Percentiles rank a stretch among this genome's conserved stretches.
Evolutionary conservation across 2,113 vertebrate genomes (phyloP).

Genomic region (Opisthocomus hoazin): DNA sequence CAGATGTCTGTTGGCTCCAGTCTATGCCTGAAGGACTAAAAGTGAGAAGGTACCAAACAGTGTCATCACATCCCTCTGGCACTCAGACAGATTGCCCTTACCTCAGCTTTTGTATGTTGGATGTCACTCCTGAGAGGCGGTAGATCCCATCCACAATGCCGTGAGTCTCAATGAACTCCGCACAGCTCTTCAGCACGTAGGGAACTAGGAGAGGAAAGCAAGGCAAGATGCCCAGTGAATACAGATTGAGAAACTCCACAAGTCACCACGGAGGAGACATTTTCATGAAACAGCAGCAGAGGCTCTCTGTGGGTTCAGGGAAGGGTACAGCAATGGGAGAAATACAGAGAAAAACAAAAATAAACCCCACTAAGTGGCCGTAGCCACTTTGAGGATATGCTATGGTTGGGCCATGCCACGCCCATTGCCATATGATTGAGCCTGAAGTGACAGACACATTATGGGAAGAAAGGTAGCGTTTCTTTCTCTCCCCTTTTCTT

Average conservation of each 20-base stretch:
- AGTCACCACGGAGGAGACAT: background rate
- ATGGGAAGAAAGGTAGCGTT: background rate
- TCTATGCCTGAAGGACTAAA: background rate
- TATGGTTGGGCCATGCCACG: background rate
- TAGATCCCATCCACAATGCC: conserved; percentile 98
- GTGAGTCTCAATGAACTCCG: conserved; percentile 94
- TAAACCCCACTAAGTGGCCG: background rate
- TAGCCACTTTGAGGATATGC: background rate
- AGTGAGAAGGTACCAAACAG: accelerated
- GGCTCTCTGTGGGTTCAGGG: background rate
- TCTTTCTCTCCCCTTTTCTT: background rate
- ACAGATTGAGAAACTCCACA: background rate
- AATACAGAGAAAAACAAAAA: background rate
- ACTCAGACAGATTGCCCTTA: background rate
- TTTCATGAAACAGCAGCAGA: background rate
- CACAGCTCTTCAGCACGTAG: conserved; percentile 92
- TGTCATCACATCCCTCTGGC: background rate
- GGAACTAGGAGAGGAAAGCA: conserved; percentile 79
- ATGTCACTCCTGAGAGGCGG: conserved; percentile 94
- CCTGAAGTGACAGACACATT: background rate
- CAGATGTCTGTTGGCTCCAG: background rate
- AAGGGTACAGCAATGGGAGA: background rate
- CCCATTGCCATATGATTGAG: background rate
- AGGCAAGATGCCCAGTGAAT: background rate
- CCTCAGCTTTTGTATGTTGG: conserved; percentile 97